These are phyloP conservation scores for Pseudomyrmex flavicornis DNA, from an alignment of 1,140 invertebrate species.

Conservation along the genomic window DNA sequence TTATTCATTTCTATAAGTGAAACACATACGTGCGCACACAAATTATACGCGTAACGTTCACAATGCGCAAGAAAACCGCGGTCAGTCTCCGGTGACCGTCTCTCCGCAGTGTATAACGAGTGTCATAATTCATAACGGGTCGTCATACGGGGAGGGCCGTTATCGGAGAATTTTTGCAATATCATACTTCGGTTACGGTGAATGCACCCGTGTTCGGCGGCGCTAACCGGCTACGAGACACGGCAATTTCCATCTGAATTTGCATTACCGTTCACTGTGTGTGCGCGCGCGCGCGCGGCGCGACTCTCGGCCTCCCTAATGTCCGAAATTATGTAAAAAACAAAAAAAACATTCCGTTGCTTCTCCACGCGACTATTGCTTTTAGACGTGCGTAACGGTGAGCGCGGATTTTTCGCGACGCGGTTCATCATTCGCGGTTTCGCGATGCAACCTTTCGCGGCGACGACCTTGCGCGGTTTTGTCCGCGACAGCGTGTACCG, in stretches of 20 bases:
- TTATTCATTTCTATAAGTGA: conserved; percentile 36
- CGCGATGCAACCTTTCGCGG: neutral
- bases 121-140: conserved; percentile 53
- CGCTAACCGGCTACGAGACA: conserved; percentile 13
- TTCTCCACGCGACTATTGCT: no score
- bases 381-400: no score
- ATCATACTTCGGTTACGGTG: conserved; percentile 37
- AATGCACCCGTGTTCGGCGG: conserved; percentile 9
- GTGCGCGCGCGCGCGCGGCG: neutral
- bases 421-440: neutral
- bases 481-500: neutral
- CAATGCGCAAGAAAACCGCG: conserved; percentile 29
- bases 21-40: neutral
- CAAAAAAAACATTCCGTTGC: no score
- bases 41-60: conserved; percentile 4
- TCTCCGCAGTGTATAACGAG: conserved; percentile 7
- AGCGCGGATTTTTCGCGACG: neutral
- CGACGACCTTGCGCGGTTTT: neutral
- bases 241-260: conserved; percentile 20
- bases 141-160: conserved; percentile 20
- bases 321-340: conserved; percentile 2
- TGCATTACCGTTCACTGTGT: conserved; percentile 40
- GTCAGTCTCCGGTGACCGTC: neutral
- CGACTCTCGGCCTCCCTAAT: no score
- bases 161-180: conserved; percentile 43